Conservation (phyloP, 2,113 vertebrate species). For the Corythaeola cristata region DNA sequence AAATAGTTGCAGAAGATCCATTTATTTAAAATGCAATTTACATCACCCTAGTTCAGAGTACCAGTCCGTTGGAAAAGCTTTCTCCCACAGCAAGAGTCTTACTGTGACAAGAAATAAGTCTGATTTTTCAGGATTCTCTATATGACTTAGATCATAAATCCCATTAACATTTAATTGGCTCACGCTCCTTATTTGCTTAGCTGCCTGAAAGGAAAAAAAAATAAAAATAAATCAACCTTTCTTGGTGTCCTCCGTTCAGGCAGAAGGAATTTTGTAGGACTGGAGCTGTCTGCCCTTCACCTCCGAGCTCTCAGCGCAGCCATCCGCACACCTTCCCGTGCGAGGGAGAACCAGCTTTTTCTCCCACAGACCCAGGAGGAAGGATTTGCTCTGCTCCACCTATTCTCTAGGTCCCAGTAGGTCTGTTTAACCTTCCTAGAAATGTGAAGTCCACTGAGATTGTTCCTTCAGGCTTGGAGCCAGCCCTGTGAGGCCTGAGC, state of each 20-base stretch:
- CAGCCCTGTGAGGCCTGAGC: not conserved
- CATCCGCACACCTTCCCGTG: accelerated
- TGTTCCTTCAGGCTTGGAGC: not conserved
- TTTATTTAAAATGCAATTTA: not conserved
- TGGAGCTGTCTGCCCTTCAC: not conserved
- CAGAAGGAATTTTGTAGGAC: not conserved
- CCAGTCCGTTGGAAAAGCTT: not conserved
- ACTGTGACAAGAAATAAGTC: not conserved
- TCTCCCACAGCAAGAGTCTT: not conserved
- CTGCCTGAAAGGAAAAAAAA: not conserved
- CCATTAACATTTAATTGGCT: slow-evolving; percentile 21
- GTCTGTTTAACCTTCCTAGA: not conserved
- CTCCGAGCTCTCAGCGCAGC: not conserved
- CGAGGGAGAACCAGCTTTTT: not conserved
- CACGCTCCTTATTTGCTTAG: not conserved
- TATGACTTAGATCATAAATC: not conserved
- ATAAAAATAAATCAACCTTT: not conserved
- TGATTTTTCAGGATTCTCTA: not conserved
- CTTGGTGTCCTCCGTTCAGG: not conserved
- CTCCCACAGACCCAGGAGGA: not conserved
- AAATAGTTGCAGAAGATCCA: not conserved
- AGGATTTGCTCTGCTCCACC: not conserved
- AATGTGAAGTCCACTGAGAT: not conserved
- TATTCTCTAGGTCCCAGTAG: no score
- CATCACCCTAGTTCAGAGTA: not conserved